phyloP scores from a whole-genome alignment of 2,888 invertebrate species.

The Cabera pusaria region DNA sequence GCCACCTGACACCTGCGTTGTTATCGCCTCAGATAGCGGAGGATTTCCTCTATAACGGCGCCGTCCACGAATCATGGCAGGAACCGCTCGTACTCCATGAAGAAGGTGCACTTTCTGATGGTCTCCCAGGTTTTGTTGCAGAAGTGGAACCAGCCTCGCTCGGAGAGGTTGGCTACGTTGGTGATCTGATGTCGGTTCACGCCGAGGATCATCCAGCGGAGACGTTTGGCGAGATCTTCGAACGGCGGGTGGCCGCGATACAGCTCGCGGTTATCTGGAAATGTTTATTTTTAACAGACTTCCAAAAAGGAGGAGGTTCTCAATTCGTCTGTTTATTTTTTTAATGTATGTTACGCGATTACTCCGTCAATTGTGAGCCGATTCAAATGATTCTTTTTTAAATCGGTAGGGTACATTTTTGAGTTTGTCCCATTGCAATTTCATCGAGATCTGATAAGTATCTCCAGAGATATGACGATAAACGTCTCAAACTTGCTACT shows the following conservation, averaged over 20 bases:
- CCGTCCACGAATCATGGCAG: conserved; percentile 77
- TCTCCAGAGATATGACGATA: too few species aligned
- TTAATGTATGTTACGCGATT: too few species aligned
- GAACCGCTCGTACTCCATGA: conserved; percentile 92
- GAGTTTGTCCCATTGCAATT: too few species aligned
- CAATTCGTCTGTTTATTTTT: too few species aligned
- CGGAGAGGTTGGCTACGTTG: conserved; percentile 87
- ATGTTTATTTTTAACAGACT: too few species aligned
- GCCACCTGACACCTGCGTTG: conserved; percentile 33
- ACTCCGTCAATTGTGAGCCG: too few species aligned
- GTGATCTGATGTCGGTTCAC: conserved; percentile 88
- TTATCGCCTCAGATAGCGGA: conserved; percentile 9
- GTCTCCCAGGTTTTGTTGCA: conserved; percentile 93
- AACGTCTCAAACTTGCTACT: too few species aligned
- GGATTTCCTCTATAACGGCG: not conserved
- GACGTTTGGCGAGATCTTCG: conserved; percentile 85
- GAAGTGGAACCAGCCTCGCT: conserved; percentile 93
- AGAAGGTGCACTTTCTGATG: conserved; percentile 92
- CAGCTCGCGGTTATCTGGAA: conserved; percentile 75
- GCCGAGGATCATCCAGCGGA: conserved; percentile 88
- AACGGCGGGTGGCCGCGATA: conserved; percentile 85
- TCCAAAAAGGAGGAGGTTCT: too few species aligned
- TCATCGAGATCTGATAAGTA: too few species aligned
- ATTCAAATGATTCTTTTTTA: too few species aligned
- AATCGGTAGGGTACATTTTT: too few species aligned